Evolutionary conservation across 2,113 vertebrate species (phyloP).

Genomic region (Perca flavescens): DNA sequence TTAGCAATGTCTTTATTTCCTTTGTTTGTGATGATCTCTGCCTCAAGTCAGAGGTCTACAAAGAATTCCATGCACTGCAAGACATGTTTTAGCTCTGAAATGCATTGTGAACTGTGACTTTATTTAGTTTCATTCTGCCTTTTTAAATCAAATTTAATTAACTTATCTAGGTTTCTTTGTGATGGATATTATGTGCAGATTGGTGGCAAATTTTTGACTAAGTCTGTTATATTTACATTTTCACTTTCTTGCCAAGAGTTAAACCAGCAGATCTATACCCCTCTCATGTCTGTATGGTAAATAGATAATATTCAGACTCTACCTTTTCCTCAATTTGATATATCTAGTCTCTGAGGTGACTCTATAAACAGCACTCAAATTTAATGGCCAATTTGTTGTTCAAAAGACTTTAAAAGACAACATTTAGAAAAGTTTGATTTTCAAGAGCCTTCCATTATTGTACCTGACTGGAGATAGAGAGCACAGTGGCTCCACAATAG

Average conservation of each 20-base stretch:
- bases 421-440: constrained; percentile 2
- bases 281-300: no score
- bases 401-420: not conserved
- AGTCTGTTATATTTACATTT: no score
- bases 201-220: not conserved
- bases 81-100: not conserved
- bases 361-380: not conserved
- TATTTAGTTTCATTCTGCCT: not conserved
- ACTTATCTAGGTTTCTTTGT: not conserved
- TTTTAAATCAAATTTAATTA: not conserved
- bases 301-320: no score
- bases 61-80: not conserved
- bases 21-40: constrained; percentile 4
- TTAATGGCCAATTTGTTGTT: constrained; percentile 5
- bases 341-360: not conserved
- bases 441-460: constrained; percentile 6
- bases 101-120: not conserved
- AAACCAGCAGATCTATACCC: no score
- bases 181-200: not conserved
- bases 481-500: constrained; percentile 6
- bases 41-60: not conserved
- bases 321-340: no score
- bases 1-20: not conserved
- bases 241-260: no score
- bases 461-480: constrained; percentile 10